These are phyloP conservation scores for Mustelus asterias DNA, from an alignment of 2,113 vertebrate species.

Conservation along the genomic window DNA sequence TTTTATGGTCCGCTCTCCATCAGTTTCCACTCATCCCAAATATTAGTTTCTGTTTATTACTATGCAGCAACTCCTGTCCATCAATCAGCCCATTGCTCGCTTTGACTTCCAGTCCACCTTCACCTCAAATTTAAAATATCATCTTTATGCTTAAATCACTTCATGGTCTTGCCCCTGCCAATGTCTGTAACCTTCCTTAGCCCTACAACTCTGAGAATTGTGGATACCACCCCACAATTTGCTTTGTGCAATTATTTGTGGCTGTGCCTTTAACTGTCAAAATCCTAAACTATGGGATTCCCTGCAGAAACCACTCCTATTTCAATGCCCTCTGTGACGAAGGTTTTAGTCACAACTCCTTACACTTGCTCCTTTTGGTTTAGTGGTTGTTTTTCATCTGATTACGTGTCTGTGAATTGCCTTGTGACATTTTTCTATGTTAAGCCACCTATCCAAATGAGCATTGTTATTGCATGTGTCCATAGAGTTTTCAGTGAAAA, in stretches of 20 bases:
- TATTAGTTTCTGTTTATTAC: background rate
- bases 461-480: background rate
- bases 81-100: background rate
- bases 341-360: background rate
- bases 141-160: background rate
- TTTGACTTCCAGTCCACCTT: background rate
- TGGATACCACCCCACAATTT: too few species aligned
- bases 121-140: background rate
- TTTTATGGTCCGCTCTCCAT: background rate
- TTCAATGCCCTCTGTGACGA: background rate
- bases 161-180: background rate
- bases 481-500: background rate
- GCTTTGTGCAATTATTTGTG: background rate
- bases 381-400: background rate
- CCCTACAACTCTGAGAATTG: background rate
- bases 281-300: background rate
- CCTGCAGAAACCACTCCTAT: background rate
- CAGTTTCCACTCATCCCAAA: background rate
- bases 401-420: background rate
- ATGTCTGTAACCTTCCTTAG: background rate
- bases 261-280: background rate
- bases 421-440: background rate
- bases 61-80: background rate
- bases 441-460: background rate
- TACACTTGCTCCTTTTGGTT: background rate